phyloP scores from a whole-genome alignment of 2,888 invertebrate genomes.

The Priocnemis perturbator region DNA sequence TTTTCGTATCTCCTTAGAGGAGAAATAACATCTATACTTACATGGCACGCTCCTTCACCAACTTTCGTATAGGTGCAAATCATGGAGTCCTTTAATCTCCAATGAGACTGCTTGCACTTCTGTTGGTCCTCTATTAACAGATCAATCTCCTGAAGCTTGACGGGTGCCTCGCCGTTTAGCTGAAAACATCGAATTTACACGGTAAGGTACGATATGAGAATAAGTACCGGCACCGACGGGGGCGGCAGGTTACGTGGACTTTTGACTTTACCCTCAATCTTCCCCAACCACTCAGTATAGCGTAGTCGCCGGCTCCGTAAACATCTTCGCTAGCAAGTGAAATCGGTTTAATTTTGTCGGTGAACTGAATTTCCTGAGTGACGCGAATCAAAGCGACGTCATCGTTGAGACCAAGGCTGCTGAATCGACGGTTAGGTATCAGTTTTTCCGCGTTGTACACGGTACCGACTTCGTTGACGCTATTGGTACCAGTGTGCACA shows the following conservation, averaged over 20 bases:
- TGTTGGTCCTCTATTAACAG: conserved; percentile 43
- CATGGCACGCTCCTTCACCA: conserved; percentile 67
- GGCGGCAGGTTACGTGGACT: background rate
- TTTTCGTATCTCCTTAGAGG: background rate
- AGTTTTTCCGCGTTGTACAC: conserved; percentile 26
- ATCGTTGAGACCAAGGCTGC: conserved; percentile 29
- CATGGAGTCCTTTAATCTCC: conserved; percentile 47
- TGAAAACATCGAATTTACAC: background rate
- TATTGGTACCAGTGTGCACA: conserved; percentile 37
- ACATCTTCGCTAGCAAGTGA: conserved; percentile 42
- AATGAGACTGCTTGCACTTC: conserved; percentile 43
- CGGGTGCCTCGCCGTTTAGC: conserved; percentile 43
- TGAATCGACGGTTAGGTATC: conserved; percentile 41
- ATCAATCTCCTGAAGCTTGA: conserved; percentile 50
- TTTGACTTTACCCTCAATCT: conserved; percentile 43
- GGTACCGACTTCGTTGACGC: conserved; percentile 13
- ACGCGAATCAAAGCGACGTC: conserved; percentile 64
- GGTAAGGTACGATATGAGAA: too few species aligned
- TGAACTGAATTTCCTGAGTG: conserved; percentile 46
- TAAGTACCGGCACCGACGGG: background rate
- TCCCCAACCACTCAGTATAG: conserved; percentile 64
- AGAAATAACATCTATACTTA: conserved; percentile 47
- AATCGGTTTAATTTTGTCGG: conserved; percentile 54
- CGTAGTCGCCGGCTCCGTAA: conserved; percentile 32
- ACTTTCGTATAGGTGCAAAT: conserved; percentile 63